Evolutionary conservation across 2,113 vertebrate genomes (phyloP).

Genomic region (Ancistrus triradiatus): DNA sequence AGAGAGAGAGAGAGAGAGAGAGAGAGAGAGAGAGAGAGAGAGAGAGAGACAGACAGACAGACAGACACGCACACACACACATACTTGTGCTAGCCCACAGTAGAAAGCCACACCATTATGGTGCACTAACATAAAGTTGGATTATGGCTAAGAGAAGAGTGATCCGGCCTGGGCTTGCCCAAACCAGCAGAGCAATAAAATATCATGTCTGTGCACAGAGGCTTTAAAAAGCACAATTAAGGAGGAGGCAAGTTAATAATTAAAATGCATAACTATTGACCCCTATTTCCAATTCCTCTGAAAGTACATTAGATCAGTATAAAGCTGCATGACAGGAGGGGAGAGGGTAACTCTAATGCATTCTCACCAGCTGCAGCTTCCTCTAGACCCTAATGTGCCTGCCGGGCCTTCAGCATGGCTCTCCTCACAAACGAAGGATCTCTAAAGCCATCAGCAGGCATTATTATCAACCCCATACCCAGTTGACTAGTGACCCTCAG

Average conservation of each 20-base stretch:
- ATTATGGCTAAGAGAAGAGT: conserved; percentile 45
- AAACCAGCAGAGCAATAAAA: conserved; percentile 63
- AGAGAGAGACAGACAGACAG: conserved; percentile 18
- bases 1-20: no score
- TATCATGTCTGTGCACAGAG: conserved; percentile 65
- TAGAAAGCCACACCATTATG: conserved; percentile 38
- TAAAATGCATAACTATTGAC: conserved; percentile 80
- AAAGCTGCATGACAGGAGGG: conserved; percentile 57
- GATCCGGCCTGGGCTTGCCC: conserved; percentile 56
- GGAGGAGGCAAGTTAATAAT: conserved; percentile 74
- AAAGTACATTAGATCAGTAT: conserved; percentile 79
- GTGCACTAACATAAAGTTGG: conserved; percentile 39
- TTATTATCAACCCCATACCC: conserved; percentile 60
- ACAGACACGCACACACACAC: conserved; percentile 28
- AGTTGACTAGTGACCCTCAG: conserved; percentile 35
- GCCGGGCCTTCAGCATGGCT: conserved; percentile 68
- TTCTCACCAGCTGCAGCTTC: conserved; percentile 68
- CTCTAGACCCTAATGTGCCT: conserved; percentile 71
- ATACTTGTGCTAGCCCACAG: background rate
- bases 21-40: no score
- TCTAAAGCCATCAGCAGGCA: conserved; percentile 70
- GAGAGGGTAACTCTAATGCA: conserved; percentile 68
- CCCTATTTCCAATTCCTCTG: conserved; percentile 74
- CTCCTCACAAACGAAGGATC: conserved; percentile 71
- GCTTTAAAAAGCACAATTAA: conserved; percentile 78